Evolutionary conservation across 2,113 vertebrate genomes (phyloP), one percentile per base, ranked within the genome.

Genomic region (Callaeas wilsoni): DNA sequence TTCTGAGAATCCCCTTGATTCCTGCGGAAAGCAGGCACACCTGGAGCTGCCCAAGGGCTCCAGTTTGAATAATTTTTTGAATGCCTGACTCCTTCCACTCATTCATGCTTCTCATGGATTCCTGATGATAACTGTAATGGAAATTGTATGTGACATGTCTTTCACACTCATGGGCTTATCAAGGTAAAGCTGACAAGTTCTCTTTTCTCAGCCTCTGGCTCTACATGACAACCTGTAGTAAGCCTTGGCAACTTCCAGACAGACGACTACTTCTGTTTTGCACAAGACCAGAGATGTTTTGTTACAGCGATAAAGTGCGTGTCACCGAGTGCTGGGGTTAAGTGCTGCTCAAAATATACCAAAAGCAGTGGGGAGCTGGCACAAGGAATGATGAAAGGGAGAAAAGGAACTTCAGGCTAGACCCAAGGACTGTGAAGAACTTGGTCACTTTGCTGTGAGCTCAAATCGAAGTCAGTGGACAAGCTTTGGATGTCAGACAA

Each of bases 81-180:
- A 29, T 12, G 44, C 46, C 52, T 83, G 63, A 33, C 75, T 85
- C 46, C 33, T 93, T 89, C 32, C 74, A 44, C 29, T 62, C 62
- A 26, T 76, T 93, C 78, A 26, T 1, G 6, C 42, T 86, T 93
- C 85, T 80, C 44, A 23, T 56, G 85, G 92, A 69, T 84, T 93
- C 90, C 75, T 94, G 53, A 69, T 89, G 47, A 57, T 65, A 42
- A 89, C 63, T 53, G 83, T 87, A 94, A 93, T 86, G 89, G 92
- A 92, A 94, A 93, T 93, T 71, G 60, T 68, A 49, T 95, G 96
- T 90, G 90, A 49, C 67, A 79, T 95, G 87, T 97, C 97, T 96
- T 85, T 91, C 91, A 95, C 96, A 97, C 96, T 97, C 71, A 71
- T 44, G 50, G 88, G 62, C 84, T 97, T 97, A 97, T 95, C 96